Conservation (phyloP, 1,140 invertebrate genomes). For the Drosophila orosa region DNA sequence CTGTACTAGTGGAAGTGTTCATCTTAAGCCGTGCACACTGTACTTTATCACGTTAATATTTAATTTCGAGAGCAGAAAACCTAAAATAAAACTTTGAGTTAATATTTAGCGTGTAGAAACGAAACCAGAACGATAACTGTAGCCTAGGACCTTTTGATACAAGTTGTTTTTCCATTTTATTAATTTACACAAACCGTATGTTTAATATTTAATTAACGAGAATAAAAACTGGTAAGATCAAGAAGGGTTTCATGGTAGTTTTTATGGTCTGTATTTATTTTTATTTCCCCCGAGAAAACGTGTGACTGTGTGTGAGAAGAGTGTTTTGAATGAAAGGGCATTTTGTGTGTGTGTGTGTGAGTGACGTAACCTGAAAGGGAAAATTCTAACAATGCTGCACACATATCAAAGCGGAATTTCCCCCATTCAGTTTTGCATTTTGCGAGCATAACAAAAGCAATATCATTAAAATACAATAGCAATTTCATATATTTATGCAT, state of each 20-base stretch:
- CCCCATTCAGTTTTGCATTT: conserved; percentile 35
- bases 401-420: conserved; percentile 20
- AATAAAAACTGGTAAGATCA: conserved; percentile 37
- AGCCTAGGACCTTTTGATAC: conserved; percentile 44
- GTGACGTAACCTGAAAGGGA: conserved; percentile 23
- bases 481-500: conserved; percentile 31
- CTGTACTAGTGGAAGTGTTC: conserved; percentile 39
- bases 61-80: conserved; percentile 7
- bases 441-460: conserved; percentile 46
- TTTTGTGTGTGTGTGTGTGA: conserved; percentile 7
- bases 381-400: conserved; percentile 29
- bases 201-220: conserved; percentile 42
- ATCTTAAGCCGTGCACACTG: conserved; percentile 34
- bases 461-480: conserved; percentile 42
- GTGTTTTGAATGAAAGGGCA: conserved; percentile 5
- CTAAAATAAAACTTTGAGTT: conserved; percentile 11
- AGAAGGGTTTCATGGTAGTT: neutral
- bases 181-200: conserved; percentile 26
- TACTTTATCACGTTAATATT: conserved; percentile 50
- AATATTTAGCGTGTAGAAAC: conserved; percentile 19
- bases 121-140: conserved; percentile 13
- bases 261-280: conserved; percentile 4
- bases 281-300: conserved; percentile 1
- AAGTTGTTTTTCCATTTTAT: conserved; percentile 15
- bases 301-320: conserved; percentile 10